Evolutionary conservation across 1,140 invertebrate genomes (phyloP).

Genomic region (Ostrea edulis): DNA sequence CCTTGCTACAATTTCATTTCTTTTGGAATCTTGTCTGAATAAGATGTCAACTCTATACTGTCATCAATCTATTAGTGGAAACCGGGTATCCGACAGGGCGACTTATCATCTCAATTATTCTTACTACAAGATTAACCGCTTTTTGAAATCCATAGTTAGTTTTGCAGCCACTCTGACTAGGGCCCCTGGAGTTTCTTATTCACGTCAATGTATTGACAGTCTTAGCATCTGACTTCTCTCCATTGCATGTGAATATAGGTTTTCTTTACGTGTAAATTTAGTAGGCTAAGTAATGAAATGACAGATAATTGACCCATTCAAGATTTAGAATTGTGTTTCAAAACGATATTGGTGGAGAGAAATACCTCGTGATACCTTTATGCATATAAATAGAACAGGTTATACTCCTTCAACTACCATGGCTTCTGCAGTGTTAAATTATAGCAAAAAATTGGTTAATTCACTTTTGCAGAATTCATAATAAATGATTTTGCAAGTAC

Average conservation of each 20-base stretch:
- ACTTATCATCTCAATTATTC: constrained; percentile 32
- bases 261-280: constrained; percentile 25
- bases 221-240: constrained; percentile 13
- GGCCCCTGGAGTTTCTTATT: constrained; percentile 23
- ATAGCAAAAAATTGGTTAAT: background rate
- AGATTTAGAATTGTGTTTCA: background rate
- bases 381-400: background rate
- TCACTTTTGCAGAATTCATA: background rate
- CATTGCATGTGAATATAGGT: constrained; percentile 18
- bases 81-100: constrained; percentile 33
- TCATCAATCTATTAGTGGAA: constrained; percentile 29
- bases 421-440: background rate
- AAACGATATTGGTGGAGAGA: background rate
- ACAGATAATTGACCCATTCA: constrained; percentile 20
- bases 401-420: background rate
- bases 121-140: constrained; percentile 37
- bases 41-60: constrained; percentile 37
- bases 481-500: background rate
- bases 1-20: constrained; percentile 33
- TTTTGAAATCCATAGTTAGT: constrained; percentile 43
- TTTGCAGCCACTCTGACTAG: constrained; percentile 44
- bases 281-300: constrained; percentile 12
- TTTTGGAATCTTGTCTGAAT: constrained; percentile 22
- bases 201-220: constrained; percentile 35
- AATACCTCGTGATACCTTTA: background rate